Conservation (phyloP, 1,140 invertebrate genomes). For the Magallana ariakensis region DNA sequence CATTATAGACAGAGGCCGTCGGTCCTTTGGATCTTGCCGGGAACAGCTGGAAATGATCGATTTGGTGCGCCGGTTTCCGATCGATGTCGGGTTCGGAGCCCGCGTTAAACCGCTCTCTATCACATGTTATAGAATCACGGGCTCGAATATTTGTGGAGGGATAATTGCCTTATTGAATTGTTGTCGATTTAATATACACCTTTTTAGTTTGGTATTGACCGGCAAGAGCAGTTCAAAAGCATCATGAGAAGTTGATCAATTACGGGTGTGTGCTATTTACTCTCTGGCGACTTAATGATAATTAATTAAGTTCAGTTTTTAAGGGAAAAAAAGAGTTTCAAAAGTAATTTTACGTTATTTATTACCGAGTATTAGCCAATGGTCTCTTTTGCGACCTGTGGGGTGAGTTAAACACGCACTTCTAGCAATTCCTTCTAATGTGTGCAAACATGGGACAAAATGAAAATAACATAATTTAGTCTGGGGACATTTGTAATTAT, state of each 20-base stretch:
- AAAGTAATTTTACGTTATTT: background rate
- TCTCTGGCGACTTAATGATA: conserved; percentile 12
- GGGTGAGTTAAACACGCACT: conserved; percentile 17
- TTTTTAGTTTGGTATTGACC: conserved; percentile 2
- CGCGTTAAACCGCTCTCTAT: background rate
- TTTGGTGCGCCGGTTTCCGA: background rate
- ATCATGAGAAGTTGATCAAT: conserved; percentile 11
- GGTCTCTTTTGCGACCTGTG: conserved; percentile 11
- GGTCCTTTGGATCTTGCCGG: background rate
- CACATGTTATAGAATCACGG: conserved; percentile 17
- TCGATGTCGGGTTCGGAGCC: conserved; percentile 15
- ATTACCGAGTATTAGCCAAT: background rate
- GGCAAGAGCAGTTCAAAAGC: background rate
- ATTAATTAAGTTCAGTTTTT: conserved; percentile 11
- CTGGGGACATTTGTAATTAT: background rate
- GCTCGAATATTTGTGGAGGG: conserved; percentile 9
- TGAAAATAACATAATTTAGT: background rate
- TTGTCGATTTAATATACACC: conserved; percentile 16
- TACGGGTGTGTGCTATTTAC: background rate
- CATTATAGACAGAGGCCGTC: background rate
- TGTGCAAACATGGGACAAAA: background rate
- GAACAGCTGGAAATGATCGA: conserved; percentile 27
- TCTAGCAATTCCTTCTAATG: background rate
- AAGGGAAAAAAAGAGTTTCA: background rate
- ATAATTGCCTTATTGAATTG: conserved; percentile 34